Evolutionary conservation across 2,797 vertebrate species (phyloP).

Genomic region (Alosa sapidissima): DNA sequence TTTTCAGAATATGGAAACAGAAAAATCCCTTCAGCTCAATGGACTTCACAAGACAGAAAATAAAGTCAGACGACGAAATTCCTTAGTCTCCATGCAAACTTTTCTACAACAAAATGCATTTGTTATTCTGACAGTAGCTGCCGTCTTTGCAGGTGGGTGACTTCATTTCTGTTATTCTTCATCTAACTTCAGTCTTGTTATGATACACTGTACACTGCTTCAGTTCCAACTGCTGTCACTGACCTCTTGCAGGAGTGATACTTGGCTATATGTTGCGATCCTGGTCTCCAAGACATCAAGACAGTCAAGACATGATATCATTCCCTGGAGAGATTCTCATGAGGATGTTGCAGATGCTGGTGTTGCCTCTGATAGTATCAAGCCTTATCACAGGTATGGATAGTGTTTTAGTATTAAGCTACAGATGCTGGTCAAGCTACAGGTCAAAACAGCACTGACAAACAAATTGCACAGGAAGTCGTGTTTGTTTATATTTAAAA

Average conservation of each 20-base stretch:
- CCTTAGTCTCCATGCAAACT: constrained; percentile 49
- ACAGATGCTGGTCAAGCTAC: too few species aligned
- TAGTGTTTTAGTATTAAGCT: background rate
- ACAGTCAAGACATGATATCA: constrained; percentile 59
- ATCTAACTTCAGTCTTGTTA: background rate
- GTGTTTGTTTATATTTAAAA: too few species aligned
- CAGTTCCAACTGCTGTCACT: background rate
- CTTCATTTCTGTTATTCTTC: background rate
- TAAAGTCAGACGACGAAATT: constrained; percentile 27
- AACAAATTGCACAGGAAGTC: constrained; percentile 21
- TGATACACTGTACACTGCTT: background rate
- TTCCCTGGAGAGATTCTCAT: constrained; percentile 85
- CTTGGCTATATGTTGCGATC: background rate
- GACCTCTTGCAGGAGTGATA: background rate
- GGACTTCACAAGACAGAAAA: background rate
- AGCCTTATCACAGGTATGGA: constrained; percentile 81
- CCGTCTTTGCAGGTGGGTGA: constrained; percentile 73
- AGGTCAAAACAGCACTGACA: too few species aligned
- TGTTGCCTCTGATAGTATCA: constrained; percentile 83
- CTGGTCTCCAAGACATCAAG: background rate
- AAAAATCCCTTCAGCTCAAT: background rate
- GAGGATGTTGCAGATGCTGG: constrained; percentile 84
- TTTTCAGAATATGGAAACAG: background rate
- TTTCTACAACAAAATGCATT: constrained; percentile 77
- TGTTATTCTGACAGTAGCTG: constrained; percentile 74